Base-by-base conservation (phyloP, 1,140 invertebrate genomes). In the Tenebrio molitor region DNA sequence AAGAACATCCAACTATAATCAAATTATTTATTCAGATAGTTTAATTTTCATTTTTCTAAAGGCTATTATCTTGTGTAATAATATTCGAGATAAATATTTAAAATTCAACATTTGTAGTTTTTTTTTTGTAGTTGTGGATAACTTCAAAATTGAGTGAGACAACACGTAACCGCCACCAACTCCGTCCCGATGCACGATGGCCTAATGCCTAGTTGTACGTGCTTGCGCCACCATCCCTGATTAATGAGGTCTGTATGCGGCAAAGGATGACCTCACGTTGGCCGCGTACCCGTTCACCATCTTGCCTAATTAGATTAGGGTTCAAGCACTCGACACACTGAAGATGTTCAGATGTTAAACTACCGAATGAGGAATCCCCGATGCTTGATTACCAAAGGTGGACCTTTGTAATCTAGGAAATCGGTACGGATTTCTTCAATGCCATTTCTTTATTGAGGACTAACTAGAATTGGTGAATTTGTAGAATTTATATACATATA, bases 301-400 rank as follows among this genome's bases (percentile, higher is more conserved):
- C 50, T 58, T 58, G 50, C 50, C 21, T 58, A 58, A 58, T 58
- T 58, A 58, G 50, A 58, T 58, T 58, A 58, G 50, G 50, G 50
- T 58, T 58, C 50, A 58, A 6, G 50, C 50, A 58, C 50, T 58
- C 23, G 23, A 58, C 50, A 58, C 50, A 29, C 50, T 58, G 7
- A 23, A 58, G 21, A 29, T 58, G 50, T 58, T 29, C n/a, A 58
- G 19, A 29, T 58, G 50, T 25, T 58, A 15, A 29, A 17, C 23
- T 34, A 50, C n/a, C 19, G 19, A 50, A 19, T 17, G 44, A n/a
- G 19, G 42, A 16, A 14, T 50, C 2, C 17, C 16, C n/a, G n/a
- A n/a, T n/a, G n/a, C n/a, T n/a, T n/a, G n/a, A n/a, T n/a, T n/a
- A n/a, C n/a, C n/a, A n/a, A n/a, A n/a, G n/a, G n/a, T n/a, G n/a